Conservation (phyloP, 2,888 invertebrate genomes). For the Tanypteryx hageni region DNA sequence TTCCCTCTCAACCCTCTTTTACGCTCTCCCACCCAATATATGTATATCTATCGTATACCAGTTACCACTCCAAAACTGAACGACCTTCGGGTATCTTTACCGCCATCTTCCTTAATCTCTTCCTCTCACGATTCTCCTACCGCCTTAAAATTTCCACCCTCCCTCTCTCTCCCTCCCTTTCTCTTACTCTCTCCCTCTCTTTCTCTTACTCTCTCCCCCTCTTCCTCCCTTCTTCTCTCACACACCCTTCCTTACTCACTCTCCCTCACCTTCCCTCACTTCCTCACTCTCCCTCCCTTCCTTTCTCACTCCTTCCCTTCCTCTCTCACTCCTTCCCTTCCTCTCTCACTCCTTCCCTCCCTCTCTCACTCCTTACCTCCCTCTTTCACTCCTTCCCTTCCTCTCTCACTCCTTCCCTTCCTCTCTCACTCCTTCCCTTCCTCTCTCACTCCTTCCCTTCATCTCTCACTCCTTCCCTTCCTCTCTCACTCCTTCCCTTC, state of each 20-base stretch:
- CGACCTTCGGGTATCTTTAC: conserved; percentile 53
- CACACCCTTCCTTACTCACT: not conserved
- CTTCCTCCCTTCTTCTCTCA: not conserved
- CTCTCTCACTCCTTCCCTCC: too few species aligned
- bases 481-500: not conserved
- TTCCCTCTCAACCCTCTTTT: not conserved
- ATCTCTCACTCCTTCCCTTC: not conserved
- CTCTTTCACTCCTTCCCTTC: not conserved
- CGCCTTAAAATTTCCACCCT: conserved; percentile 15
- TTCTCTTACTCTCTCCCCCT: conserved; percentile 31
- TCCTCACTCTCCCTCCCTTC: not conserved
- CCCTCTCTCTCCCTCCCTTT: not conserved
- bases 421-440: not conserved
- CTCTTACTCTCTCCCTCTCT: not conserved
- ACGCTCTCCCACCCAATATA: not conserved
- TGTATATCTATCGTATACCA: conserved; percentile 33
- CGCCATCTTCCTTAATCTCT: conserved; percentile 58
- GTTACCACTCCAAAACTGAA: conserved; percentile 31
- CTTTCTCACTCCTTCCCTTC: not conserved
- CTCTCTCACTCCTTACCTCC: not conserved
- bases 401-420: not conserved
- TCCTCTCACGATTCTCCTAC: conserved; percentile 50
- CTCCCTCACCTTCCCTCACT: not conserved
- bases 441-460: not conserved
- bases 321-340: not conserved